Evolutionary conservation across 2,888 invertebrate genomes (phyloP).

Genomic region (Conomelus anceps): DNA sequence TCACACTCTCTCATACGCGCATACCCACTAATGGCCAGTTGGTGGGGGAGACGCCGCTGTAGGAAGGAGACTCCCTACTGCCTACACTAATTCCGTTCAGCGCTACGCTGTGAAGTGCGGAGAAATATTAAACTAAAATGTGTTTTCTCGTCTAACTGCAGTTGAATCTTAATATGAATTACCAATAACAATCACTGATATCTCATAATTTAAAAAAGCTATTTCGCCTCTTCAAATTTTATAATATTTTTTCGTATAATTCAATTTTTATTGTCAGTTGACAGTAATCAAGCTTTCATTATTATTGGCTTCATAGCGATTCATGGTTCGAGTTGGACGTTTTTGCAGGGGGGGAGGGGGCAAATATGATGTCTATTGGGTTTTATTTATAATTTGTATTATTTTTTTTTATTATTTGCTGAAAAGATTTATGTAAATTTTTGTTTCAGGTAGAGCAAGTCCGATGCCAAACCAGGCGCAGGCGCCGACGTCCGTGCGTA

Average conservation of each 20-base stretch:
- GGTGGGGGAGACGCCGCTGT: too few species aligned
- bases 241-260: neutral
- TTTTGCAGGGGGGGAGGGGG: too few species aligned
- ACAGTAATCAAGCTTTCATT: neutral
- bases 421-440: neutral
- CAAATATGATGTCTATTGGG: neutral
- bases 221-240: neutral
- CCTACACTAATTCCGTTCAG: too few species aligned
- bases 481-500: slow-evolving; percentile 38
- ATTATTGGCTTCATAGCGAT: neutral
- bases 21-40: too few species aligned
- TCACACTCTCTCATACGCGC: too few species aligned
- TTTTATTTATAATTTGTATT: neutral
- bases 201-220: neutral
- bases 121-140: too few species aligned
- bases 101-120: too few species aligned
- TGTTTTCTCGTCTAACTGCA: too few species aligned
- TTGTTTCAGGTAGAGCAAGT: slow-evolving; percentile 59
- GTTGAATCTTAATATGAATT: too few species aligned
- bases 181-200: too few species aligned
- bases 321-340: too few species aligned
- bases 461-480: slow-evolving; percentile 64
- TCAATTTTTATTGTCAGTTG: neutral
- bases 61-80: too few species aligned
- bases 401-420: neutral